A percentile compares a stretch with the other conserved stretches of the same genome.
These are phyloP conservation scores for Eurytoma californica DNA, from an alignment of 2,888 invertebrate species.

Conservation along the genomic window DNA sequence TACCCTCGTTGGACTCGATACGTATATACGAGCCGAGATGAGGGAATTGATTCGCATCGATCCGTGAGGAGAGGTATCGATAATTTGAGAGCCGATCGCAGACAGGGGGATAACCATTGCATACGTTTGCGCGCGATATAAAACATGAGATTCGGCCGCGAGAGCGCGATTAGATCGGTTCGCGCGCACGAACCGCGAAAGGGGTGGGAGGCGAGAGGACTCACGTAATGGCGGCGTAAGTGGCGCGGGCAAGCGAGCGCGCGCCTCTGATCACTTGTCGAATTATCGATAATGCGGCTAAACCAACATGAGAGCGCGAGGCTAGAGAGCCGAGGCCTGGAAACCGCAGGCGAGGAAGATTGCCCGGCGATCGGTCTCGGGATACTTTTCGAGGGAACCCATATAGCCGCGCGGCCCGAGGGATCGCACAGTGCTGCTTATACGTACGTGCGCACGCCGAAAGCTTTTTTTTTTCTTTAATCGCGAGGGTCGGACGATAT, in stretches of 20 bases:
- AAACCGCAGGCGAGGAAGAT: slow-evolving; percentile 64
- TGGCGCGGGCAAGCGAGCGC: slow-evolving; percentile 51
- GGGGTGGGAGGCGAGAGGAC: background rate
- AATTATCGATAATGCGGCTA: slow-evolving; percentile 74
- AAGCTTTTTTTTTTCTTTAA: background rate
- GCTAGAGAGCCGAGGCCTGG: slow-evolving; percentile 23
- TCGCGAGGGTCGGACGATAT: background rate
- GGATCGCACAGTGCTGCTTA: background rate
- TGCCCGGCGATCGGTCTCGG: background rate
- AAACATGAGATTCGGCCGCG: background rate
- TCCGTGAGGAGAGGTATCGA: slow-evolving; percentile 18
- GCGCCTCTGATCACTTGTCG: slow-evolving; percentile 69
- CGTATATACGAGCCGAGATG: background rate
- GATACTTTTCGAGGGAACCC: too few species aligned
- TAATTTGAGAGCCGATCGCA: slow-evolving; percentile 32
- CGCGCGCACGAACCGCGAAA: background rate
- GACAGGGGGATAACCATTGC: background rate
- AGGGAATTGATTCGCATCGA: slow-evolving; percentile 23
- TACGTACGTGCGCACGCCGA: background rate
- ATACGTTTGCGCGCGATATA: background rate
- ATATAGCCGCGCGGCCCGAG: too few species aligned
- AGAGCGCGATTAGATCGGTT: background rate
- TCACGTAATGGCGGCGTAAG: slow-evolving; percentile 65
- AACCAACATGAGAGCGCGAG: slow-evolving; percentile 69
- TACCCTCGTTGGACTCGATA: background rate